phyloP scores from a whole-genome alignment of 2,113 vertebrate genomes.

The Circaetus gallicus region DNA sequence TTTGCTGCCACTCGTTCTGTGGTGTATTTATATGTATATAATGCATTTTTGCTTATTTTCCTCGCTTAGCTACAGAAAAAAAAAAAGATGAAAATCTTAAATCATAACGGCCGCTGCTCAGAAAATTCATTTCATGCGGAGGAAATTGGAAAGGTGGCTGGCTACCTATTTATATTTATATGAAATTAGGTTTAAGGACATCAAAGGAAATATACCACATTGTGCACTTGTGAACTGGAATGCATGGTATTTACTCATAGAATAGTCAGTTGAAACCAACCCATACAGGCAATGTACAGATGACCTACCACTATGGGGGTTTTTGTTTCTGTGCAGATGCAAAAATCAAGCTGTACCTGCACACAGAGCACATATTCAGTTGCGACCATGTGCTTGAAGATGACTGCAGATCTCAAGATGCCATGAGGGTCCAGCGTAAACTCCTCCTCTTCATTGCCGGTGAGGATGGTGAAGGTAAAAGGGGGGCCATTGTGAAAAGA shows the following conservation, averaged over 20 bases:
- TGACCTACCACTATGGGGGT: not conserved
- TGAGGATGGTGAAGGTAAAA: constrained; percentile 87
- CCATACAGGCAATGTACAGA: not conserved
- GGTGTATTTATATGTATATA: constrained; percentile 27
- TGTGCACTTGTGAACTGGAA: not conserved
- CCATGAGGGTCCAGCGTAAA: constrained; percentile 88
- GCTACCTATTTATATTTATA: constrained; percentile 44
- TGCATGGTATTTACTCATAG: not conserved
- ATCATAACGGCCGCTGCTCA: not conserved
- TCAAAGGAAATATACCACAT: not conserved
- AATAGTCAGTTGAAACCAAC: not conserved
- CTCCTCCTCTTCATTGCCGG: constrained; percentile 89
- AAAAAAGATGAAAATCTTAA: constrained; percentile 28
- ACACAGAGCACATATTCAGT: constrained; percentile 86
- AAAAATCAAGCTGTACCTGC: constrained; percentile 76
- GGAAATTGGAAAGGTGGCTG: constrained; percentile 36
- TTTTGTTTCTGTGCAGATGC: not conserved
- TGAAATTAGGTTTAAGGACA: constrained; percentile 50
- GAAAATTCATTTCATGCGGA: constrained; percentile 52
- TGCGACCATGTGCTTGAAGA: constrained; percentile 84
- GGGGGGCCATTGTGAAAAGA: constrained; percentile 94
- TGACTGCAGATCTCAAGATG: constrained; percentile 84
- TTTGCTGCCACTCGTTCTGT: constrained; percentile 30
- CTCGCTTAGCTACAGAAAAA: constrained; percentile 7
- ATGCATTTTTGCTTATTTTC: constrained; percentile 41